Evolutionary conservation across 2,888 invertebrate species (phyloP), one percentile per base, ranked within the genome.

Genomic region (Odontocerum albicorne): DNA sequence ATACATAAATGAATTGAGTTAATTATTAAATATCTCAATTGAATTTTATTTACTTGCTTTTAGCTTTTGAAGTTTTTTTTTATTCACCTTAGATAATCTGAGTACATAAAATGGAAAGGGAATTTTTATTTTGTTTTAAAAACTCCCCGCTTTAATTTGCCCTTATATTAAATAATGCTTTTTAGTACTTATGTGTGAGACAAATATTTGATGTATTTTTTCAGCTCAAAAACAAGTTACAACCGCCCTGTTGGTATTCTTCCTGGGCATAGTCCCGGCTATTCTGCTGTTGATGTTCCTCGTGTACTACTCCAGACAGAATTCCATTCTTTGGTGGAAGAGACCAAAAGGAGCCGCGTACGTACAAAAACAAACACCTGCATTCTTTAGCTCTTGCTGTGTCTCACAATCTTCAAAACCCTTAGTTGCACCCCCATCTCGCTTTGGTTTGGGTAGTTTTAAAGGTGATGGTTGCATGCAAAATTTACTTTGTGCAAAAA

Each of bases 221-320:
- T 27, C 81, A 92, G 92, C 87, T 61, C 82, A 85, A 68, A 82
- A 82, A 63, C 86, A 85, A 65, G 84, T 92, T 70, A 83, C 91
- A 68, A 87, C 89, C 57, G 88, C 88, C 22, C 80, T 96, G 77
- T 90, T 90, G 71, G 83, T 96, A 62, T 85, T 94, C 65, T 93
- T 95, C 83, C 81, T 96, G 64, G 88, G 91, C 17, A 85, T 95
- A 63, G 77, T 95, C 50, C 94, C 95, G 0, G 71, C 84, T 55
- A 71, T 88, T 35, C 82, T 87, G 1, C 70, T 90, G 16, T 66
- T 85, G 2, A 76, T 85, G 32, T 82, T 90, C 69, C 74, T 89
- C 31, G 70, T 85, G 49, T 93, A 91, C 81, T 90, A 90, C 74
- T 82, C 85, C 58, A 81, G 84, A 17, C 85, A 85, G 67, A 85